These are phyloP conservation scores for Idris sp. DNA, from an alignment of 1,140 invertebrate species.

Conservation along the genomic window DNA sequence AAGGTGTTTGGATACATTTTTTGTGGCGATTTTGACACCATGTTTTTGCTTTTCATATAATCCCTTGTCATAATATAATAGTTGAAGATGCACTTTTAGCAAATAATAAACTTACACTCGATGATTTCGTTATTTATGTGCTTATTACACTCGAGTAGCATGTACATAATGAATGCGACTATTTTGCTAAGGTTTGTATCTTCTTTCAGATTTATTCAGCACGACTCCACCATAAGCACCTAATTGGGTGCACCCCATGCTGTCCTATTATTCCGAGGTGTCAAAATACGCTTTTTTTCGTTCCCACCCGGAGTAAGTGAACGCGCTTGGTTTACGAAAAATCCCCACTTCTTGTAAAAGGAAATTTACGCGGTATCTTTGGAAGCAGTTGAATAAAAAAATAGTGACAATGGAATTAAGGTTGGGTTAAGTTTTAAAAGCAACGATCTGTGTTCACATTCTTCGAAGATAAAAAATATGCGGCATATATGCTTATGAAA, in stretches of 20 bases:
- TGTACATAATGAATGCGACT: constrained; percentile 44
- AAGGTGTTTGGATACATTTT: constrained; percentile 28
- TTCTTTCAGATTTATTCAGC: constrained; percentile 59
- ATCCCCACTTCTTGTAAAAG: constrained; percentile 41
- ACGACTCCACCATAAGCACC: constrained; percentile 69
- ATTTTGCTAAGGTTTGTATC: constrained; percentile 54
- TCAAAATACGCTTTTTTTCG: constrained; percentile 76
- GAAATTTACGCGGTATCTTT: constrained; percentile 66
- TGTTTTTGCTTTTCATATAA: constrained; percentile 5
- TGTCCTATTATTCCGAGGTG: constrained; percentile 75
- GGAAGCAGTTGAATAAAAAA: constrained; percentile 71
- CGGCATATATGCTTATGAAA: no score
- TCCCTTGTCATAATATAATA: constrained; percentile 20
- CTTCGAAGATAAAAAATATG: constrained; percentile 23
- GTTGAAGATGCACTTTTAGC: constrained; percentile 51
- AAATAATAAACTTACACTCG: constrained; percentile 54
- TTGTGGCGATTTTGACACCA: constrained; percentile 16
- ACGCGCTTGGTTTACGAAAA: constrained; percentile 39
- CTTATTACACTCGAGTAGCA: constrained; percentile 51
- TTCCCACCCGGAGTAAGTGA: constrained; percentile 51
- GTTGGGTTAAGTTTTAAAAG: constrained; percentile 31
- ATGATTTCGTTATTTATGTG: constrained; percentile 30
- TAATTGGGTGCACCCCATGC: constrained; percentile 77
- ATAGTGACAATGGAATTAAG: constrained; percentile 71
- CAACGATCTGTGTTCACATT: constrained; percentile 36